Evolutionary conservation across 1,140 invertebrate genomes (phyloP), one percentile per base, ranked within the genome.

Genomic region (Antheraea pernyi): DNA sequence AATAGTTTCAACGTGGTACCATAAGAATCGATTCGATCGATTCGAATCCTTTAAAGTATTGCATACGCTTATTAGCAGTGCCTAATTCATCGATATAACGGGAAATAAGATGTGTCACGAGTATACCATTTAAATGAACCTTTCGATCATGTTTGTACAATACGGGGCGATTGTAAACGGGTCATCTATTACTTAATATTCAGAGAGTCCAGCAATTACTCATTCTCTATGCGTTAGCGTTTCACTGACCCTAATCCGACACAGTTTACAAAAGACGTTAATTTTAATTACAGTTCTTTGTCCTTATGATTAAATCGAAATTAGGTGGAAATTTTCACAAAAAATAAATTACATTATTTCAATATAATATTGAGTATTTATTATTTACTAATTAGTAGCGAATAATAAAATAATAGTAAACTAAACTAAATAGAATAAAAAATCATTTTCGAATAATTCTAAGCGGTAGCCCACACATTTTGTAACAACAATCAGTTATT

Each of bases 171-270:
- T 78, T 84, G 80, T 75, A 75, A 80, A 73, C 80, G 82, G 86
- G 81, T 85, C 86, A 84, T 84, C 80, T 79, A 76, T 77, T 86
- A 85, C 78, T 89, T 89, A 89, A 88, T 88, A 89, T 91, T 88
- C 86, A 91, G 86, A 87, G 82, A 84, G 82, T 82, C 80, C 77
- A 81, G 81, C 82, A 77, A 89, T 91, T 84, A 83, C 69, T 76
- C 78, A 91, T 91, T 87, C 86, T 78, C 72, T 61, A 69, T 80
- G 81, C 86, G 87, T 87, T 76, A 81, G 80, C 78, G 72, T 77
- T 83, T 78, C 78, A 82, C 74, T 71, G 73, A 72, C 68, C 78
- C 61, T 22, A 53, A 13, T 53, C 7, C 16, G 6, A 53, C 6
- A 16, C 4, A 53, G 46, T 53, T 13, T n/a, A 53, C 46, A 53